Evolutionary conservation across 2,888 invertebrate genomes (phyloP).

Genomic region (Ellobium chinense): DNA sequence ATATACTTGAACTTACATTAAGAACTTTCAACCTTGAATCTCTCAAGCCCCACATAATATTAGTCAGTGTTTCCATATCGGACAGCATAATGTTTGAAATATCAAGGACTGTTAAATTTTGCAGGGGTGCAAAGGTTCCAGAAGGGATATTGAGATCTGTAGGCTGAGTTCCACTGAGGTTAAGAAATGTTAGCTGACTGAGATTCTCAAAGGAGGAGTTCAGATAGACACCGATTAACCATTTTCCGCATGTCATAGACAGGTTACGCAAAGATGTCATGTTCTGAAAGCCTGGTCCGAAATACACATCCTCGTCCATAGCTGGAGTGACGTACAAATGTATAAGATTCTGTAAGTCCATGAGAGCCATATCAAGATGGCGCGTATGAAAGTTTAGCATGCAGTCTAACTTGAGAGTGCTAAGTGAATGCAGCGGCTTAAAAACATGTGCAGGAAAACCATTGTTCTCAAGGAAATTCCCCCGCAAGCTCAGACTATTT

Average conservation of each 20-base stretch:
- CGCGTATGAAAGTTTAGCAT: too few relatives aligned
- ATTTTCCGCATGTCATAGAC: too few relatives aligned
- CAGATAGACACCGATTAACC: too few relatives aligned
- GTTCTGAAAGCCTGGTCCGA: background rate
- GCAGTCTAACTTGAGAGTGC: background rate
- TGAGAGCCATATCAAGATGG: background rate
- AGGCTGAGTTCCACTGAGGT: background rate
- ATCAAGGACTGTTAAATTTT: background rate
- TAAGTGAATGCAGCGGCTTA: background rate
- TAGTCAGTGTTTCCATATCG: background rate
- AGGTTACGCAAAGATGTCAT: background rate
- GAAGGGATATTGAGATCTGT: background rate
- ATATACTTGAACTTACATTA: background rate
- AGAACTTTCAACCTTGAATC: background rate
- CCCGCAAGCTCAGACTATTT: background rate
- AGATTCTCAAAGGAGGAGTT: conserved; percentile 4
- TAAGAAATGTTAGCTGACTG: background rate
- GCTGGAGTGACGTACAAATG: background rate
- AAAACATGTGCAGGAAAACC: background rate
- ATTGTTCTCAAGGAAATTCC: background rate
- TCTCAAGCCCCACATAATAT: background rate
- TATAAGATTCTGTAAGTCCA: background rate
- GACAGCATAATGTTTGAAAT: background rate
- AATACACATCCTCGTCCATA: background rate
- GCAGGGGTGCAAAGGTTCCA: background rate